Base-by-base conservation (phyloP, 2,888 invertebrate genomes). In the Sminthurinus aureus region DNA sequence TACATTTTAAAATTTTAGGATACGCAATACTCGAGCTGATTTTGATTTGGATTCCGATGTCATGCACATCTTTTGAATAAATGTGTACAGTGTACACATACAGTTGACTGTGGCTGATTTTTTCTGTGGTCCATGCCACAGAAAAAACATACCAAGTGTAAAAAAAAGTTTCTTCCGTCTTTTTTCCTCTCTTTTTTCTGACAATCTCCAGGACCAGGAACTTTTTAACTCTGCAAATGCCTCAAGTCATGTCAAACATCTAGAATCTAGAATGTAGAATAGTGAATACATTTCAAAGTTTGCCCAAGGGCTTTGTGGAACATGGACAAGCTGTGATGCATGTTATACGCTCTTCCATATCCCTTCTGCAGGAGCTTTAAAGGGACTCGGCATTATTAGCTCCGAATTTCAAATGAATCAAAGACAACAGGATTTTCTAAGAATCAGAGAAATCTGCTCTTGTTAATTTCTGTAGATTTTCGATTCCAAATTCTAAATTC, bases 221-320 rank as follows among this genome's bases (percentile, higher is more conserved):
- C 81, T 81, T 81, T 81, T 74, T 64, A 74, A 81, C 74, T 81
- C 73, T 74, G 79, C 77, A 85, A 85, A 85, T 85, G 85, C 85
- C 85, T 82, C 79, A 85, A 85, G 85, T 85, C 85, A 85, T 85
- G 85, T 85, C 85, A 85, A n/a, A n/a, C n/a, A n/a, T n/a, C n/a
- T n/a, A n/a, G n/a, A n/a, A n/a, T n/a, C n/a, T n/a, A n/a, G n/a
- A n/a, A n/a, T 85, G 85, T 85, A 82, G 85, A 4, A 6, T n/a
- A 38, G 6, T 85, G 85, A 85, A 85, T 85, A 81, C 81, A 81
- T 81, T 81, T 81, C 52, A 74, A 81, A 81, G 38, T 81, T 81
- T 74, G 58, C 81, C 81, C 22, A 74, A 74, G 81, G 74, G 81
- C 64, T 81, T 58, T 74, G 26, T 20, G 4, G n/a, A 69, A 69